These are phyloP conservation scores for Paraescarpia echinospica DNA, from an alignment of 1,140 invertebrate genomes.

Conservation along the genomic window DNA sequence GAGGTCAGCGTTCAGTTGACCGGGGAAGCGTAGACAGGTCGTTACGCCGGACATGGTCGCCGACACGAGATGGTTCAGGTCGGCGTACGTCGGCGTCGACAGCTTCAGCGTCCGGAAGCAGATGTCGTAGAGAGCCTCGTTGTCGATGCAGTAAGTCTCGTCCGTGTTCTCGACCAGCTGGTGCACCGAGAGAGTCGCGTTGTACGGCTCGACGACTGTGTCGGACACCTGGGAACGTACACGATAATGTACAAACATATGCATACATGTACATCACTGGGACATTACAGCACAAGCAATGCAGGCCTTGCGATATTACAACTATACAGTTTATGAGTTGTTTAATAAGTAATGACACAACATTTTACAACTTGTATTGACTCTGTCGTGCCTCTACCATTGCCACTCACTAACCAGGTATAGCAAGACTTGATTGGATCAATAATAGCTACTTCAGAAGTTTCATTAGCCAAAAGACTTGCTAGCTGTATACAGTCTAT, in stretches of 20 bases:
- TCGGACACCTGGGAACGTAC: slow-evolving; percentile 65
- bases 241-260: slow-evolving; percentile 20
- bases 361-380: no score
- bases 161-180: slow-evolving; percentile 51
- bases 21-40: slow-evolving; percentile 66
- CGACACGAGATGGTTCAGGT: slow-evolving; percentile 63
- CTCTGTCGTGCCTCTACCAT: slow-evolving; percentile 18
- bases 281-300: neutral
- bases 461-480: slow-evolving; percentile 22
- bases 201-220: slow-evolving; percentile 78
- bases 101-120: slow-evolving; percentile 58
- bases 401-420: no score
- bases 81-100: slow-evolving; percentile 67
- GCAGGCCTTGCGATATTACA: neutral
- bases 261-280: slow-evolving; percentile 11
- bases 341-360: no score
- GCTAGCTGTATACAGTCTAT: slow-evolving; percentile 23
- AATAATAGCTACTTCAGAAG: no score
- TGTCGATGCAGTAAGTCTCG: slow-evolving; percentile 56
- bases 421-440: no score
- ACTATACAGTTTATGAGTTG: no score
- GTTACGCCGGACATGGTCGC: slow-evolving; percentile 84
- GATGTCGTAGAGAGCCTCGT: slow-evolving; percentile 54
- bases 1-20: slow-evolving; percentile 77
- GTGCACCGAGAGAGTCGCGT: slow-evolving; percentile 62